A percentile compares a stretch with the other conserved stretches of the same genome.
These are phyloP conservation scores for Mugil cephalus DNA, from an alignment of 2,113 vertebrate genomes.

Conservation along the genomic window DNA sequence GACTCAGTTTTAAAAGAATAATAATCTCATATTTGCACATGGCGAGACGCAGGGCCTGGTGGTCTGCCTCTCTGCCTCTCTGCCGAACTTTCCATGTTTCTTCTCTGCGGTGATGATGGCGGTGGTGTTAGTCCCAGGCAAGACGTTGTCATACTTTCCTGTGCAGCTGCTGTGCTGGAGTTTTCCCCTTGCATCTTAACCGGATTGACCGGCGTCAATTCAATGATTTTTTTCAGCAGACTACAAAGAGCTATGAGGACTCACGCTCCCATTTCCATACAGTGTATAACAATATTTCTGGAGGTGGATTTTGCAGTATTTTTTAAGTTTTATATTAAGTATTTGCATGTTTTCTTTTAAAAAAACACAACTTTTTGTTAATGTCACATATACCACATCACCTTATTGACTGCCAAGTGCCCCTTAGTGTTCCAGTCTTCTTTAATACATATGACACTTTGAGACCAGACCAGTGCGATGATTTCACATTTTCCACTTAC, in stretches of 20 bases:
- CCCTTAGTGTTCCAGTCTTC: not conserved
- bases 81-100: constrained; percentile 83
- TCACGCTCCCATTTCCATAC: constrained; percentile 57
- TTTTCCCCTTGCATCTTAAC: constrained; percentile 70
- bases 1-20: constrained; percentile 73
- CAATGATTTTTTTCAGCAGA: constrained; percentile 66
- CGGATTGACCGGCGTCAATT: constrained; percentile 65
- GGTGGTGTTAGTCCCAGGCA: constrained; percentile 59
- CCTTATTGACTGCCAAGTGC: not conserved
- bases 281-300: constrained; percentile 12
- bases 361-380: not conserved
- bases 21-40: constrained; percentile 77
- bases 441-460: constrained; percentile 6
- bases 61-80: constrained; percentile 64
- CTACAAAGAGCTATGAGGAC: constrained; percentile 66
- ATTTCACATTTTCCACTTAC: constrained; percentile 61
- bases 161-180: constrained; percentile 58
- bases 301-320: constrained; percentile 11
- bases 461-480: not conserved
- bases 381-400: not conserved
- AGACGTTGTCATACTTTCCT: constrained; percentile 83
- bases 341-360: not conserved
- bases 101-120: constrained; percentile 68
- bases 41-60: constrained; percentile 71
- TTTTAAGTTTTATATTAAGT: constrained; percentile 1